phyloP scores from a whole-genome alignment of 2,797 vertebrate species.

The Acanthurus tractus region DNA sequence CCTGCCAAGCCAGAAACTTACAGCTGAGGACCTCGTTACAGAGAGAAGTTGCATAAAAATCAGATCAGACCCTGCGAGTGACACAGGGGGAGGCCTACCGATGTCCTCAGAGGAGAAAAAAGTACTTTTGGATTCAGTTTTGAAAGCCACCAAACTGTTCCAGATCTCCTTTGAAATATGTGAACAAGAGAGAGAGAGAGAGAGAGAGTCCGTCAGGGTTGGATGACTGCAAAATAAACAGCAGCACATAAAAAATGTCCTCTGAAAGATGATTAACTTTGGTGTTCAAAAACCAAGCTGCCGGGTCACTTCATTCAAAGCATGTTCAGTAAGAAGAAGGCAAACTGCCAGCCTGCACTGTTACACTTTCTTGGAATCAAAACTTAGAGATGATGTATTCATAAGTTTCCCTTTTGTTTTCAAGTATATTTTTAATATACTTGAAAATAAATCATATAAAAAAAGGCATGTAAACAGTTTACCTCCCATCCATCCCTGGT shows the following conservation, averaged over 20 bases:
- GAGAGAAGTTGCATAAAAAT: constrained; percentile 12
- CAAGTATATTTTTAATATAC: no score
- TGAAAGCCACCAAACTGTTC: not conserved
- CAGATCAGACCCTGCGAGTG: no score
- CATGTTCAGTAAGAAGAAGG: constrained; percentile 2
- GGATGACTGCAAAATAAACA: constrained; percentile 29
- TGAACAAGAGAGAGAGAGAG: constrained; percentile 28
- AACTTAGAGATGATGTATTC: constrained; percentile 23
- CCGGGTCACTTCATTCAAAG: constrained; percentile 20
- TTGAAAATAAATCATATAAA: no score
- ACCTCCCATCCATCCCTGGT: constrained; percentile 48
- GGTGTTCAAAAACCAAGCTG: constrained; percentile 34
- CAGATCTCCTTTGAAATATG: constrained; percentile 14
- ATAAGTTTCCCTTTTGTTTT: not conserved
- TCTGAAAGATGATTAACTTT: constrained; percentile 59
- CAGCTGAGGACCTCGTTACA: not conserved
- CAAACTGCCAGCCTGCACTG: not conserved
- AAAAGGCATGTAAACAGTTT: constrained; percentile 62
- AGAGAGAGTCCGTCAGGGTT: constrained; percentile 26
- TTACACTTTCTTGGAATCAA: not conserved
- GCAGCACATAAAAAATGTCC: constrained; percentile 30
- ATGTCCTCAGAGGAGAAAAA: no score
- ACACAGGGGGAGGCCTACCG: no score
- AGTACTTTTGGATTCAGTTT: not conserved
- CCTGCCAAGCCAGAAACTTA: not conserved